phyloP scores from a whole-genome alignment of 1,140 invertebrate species.

The Drosophila hydei region DNA sequence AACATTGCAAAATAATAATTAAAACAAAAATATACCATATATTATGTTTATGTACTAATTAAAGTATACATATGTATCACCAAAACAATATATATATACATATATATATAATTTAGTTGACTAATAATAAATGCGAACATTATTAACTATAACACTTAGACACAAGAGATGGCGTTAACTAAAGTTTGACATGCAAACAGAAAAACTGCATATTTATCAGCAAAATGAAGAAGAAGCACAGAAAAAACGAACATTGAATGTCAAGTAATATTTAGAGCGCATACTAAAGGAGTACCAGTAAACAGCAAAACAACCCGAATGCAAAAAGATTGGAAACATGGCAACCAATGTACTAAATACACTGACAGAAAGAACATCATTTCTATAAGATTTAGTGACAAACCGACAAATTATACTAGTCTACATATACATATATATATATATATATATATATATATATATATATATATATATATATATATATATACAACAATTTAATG shows the following conservation, averaged over 20 bases:
- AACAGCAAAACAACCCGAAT: constrained; percentile 7
- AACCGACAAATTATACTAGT: constrained; percentile 49
- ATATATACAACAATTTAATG: constrained; percentile 73
- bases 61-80: constrained; percentile 65
- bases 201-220: background rate
- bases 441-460: constrained; percentile 45
- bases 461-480: constrained; percentile 33
- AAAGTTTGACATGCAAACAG: constrained; percentile 6
- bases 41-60: constrained; percentile 73
- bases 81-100: constrained; percentile 14
- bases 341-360: constrained; percentile 44
- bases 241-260: constrained; percentile 14
- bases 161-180: constrained; percentile 9
- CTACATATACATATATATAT: constrained; percentile 43
- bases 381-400: constrained; percentile 70
- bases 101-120: constrained; percentile 70
- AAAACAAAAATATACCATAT: constrained; percentile 31
- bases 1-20: constrained; percentile 59
- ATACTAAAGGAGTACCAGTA: constrained; percentile 31
- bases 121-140: constrained; percentile 60
- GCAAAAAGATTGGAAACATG: constrained; percentile 32
- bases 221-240: background rate
- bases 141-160: constrained; percentile 43
- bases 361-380: constrained; percentile 43
- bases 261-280: constrained; percentile 36